Evolutionary conservation across 2,797 vertebrate species (phyloP).

Genomic region (Xenopus petersii): DNA sequence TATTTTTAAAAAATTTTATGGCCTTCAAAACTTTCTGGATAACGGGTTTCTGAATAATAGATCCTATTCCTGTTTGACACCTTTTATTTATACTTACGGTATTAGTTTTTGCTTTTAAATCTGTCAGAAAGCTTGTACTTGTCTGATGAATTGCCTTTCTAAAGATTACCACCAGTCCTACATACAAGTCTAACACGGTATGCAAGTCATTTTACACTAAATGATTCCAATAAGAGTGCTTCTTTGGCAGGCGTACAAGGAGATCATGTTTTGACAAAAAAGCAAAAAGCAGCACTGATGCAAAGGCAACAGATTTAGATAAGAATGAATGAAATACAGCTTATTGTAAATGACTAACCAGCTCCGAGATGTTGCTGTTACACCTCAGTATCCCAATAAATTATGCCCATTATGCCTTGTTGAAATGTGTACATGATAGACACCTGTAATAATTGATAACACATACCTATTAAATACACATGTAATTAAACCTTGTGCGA

Average conservation of each 20-base stretch:
- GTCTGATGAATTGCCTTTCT: neutral
- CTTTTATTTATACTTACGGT: too few relatives aligned
- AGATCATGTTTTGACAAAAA: neutral
- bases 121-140: neutral
- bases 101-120: neutral
- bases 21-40: too few relatives aligned
- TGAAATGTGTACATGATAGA: slow-evolving; percentile 23
- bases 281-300: neutral
- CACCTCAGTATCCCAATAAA: neutral
- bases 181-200: neutral
- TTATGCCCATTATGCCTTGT: slow-evolving; percentile 1
- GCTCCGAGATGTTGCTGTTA: neutral
- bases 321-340: slow-evolving; percentile 1
- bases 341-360: slow-evolving; percentile 18
- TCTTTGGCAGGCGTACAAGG: neutral
- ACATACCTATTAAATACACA: slow-evolving; percentile 4
- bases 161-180: neutral
- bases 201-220: neutral
- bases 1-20: too few relatives aligned
- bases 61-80: too few relatives aligned
- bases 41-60: too few relatives aligned
- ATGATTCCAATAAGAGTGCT: neutral
- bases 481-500: slow-evolving; percentile 9
- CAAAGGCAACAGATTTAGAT: neutral
- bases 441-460: slow-evolving; percentile 36